These are phyloP conservation scores for Chrysochloris asiatica DNA, from an alignment of 2,113 vertebrate species.

Conservation along the genomic window DNA sequence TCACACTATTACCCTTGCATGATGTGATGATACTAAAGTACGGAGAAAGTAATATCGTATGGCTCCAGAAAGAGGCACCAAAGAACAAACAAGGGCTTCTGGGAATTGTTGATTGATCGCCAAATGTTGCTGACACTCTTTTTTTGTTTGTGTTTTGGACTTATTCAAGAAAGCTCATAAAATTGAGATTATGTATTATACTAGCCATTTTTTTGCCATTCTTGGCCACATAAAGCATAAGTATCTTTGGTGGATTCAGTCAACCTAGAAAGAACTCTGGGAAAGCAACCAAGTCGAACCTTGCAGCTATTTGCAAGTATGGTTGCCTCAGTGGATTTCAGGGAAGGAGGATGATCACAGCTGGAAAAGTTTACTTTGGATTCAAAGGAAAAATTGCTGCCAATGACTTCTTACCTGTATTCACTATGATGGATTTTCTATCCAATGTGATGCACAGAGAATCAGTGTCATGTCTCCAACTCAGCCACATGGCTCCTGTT, in stretches of 20 bases:
- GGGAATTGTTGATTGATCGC: background rate
- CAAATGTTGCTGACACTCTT: background rate
- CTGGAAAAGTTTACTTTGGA: background rate
- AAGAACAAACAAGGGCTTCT: background rate
- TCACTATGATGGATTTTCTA: background rate
- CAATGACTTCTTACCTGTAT: rapidly evolving
- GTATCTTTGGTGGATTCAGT: background rate
- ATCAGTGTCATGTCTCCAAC: background rate
- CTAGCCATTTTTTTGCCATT: background rate
- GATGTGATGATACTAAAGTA: background rate
- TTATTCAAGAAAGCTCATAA: background rate
- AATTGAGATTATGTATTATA: background rate
- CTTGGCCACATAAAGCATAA: background rate
- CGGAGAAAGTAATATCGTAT: background rate
- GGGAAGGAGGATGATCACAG: background rate
- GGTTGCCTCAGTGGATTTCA: background rate
- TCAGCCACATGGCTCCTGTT: background rate
- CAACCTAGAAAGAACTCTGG: background rate
- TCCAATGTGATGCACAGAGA: background rate
- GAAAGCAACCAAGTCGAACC: background rate
- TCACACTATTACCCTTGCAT: background rate
- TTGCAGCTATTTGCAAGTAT: too few species aligned
- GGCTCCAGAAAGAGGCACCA: background rate
- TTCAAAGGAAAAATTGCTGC: background rate
- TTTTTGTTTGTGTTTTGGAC: background rate